Evolutionary conservation across 1,140 invertebrate species (phyloP).

Genomic region (Drosophila elegans): DNA sequence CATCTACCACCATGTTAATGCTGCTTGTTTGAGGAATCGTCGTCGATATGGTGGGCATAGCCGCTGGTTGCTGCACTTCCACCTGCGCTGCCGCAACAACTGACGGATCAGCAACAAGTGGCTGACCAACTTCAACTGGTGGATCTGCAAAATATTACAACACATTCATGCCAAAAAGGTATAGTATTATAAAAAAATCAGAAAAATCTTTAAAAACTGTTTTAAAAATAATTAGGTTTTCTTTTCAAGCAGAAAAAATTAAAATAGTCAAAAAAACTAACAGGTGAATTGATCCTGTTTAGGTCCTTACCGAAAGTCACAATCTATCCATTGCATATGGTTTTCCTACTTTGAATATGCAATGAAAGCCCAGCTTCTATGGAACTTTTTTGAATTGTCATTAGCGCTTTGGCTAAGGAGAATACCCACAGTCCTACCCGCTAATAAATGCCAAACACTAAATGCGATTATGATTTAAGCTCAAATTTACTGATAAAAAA

Average conservation of each 20-base stretch:
- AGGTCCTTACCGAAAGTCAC: constrained; percentile 20
- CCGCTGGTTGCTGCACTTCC: constrained; percentile 1
- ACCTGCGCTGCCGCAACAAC: not conserved
- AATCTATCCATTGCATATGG: constrained; percentile 7
- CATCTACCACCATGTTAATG: constrained; percentile 61
- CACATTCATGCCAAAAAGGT: not conserved
- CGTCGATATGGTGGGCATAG: constrained; percentile 32
- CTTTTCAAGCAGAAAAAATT: not conserved
- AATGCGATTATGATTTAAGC: constrained; percentile 8
- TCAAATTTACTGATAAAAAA: constrained; percentile 15
- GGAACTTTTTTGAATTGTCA: constrained; percentile 1
- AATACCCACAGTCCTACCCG: not conserved
- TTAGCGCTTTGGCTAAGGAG: not conserved
- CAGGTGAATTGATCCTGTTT: not conserved
- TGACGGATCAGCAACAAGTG: constrained; percentile 44
- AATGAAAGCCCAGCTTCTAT: constrained; percentile 3
- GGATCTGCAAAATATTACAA: constrained; percentile 46
- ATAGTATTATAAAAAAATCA: not conserved
- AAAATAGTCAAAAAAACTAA: not conserved
- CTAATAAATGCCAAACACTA: constrained; percentile 4
- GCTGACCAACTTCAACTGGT: not conserved
- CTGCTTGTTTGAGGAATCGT: constrained; percentile 33
- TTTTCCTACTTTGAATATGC: not conserved
- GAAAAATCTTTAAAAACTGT: not conserved
- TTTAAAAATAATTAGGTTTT: not conserved